A percentile compares a stretch with the other conserved stretches of the same genome.
Conservation (phyloP, 37 sponge, comb jelly and placozoan species). For the Oopsacas minuta region DNA sequence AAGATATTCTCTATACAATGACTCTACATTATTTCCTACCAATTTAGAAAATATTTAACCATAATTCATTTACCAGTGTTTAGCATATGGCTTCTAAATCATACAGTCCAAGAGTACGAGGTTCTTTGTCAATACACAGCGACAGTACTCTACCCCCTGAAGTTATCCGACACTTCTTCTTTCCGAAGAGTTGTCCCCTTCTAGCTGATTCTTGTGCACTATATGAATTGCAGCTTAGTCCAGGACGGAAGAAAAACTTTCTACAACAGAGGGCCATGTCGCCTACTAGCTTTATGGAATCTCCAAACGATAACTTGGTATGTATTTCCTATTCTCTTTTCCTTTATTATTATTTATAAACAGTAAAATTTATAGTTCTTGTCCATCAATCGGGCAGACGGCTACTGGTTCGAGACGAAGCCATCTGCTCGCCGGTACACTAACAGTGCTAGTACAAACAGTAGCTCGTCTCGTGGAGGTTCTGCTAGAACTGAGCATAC, state of each 20-base stretch:
- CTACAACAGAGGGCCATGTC: not conserved
- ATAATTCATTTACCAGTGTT: too few relatives aligned
- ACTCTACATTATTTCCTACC: too few relatives aligned
- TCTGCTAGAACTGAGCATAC: not conserved
- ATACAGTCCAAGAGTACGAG: not conserved
- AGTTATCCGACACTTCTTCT: not conserved
- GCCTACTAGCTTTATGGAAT: not conserved
- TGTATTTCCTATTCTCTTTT: too few relatives aligned
- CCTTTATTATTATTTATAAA: not conserved
- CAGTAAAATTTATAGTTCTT: not conserved
- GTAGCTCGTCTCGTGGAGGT: not conserved
- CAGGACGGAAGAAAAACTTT: not conserved
- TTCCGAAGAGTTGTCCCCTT: not conserved
- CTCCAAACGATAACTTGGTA: not conserved
- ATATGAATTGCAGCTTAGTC: not conserved
- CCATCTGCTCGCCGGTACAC: not conserved
- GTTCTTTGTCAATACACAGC: not conserved
- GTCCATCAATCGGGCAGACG: not conserved
- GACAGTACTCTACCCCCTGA: not conserved
- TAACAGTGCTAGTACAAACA: not conserved
- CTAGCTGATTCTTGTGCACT: not conserved
- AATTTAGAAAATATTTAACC: too few relatives aligned
- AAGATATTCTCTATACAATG: not conserved
- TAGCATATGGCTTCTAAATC: not conserved
- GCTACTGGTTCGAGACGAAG: constrained; percentile 9